These are phyloP conservation scores for Arothron firmamentum DNA, from an alignment of 2,113 vertebrate species.

Conservation along the genomic window DNA sequence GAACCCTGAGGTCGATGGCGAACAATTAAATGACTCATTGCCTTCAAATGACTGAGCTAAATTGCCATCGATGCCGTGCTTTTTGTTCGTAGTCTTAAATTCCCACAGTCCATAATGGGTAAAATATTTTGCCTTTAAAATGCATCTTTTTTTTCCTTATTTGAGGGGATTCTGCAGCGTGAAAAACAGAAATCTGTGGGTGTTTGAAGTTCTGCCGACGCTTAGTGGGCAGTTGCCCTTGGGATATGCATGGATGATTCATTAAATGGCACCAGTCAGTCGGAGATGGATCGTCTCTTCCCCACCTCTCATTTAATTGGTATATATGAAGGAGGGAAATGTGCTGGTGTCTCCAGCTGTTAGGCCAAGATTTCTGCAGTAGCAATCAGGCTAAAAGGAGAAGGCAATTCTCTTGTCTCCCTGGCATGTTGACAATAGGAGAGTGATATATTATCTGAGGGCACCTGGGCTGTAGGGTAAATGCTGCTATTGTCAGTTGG, in stretches of 20 bases:
- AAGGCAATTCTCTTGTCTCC: background rate
- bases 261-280: slow-evolving; percentile 16
- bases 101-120: background rate
- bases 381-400: background rate
- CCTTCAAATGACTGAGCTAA: slow-evolving; percentile 6
- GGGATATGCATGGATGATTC: slow-evolving; percentile 7
- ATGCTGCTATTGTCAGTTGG: background rate
- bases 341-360: slow-evolving; percentile 9
- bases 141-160: background rate
- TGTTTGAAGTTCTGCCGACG: slow-evolving; percentile 39
- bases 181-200: slow-evolving; percentile 17
- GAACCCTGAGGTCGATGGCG: background rate
- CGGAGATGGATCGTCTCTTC: slow-evolving; percentile 12
- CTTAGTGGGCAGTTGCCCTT: slow-evolving; percentile 17
- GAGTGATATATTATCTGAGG: slow-evolving; percentile 13
- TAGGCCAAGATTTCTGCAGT: slow-evolving; percentile 15
- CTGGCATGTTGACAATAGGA: slow-evolving; percentile 13
- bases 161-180: slow-evolving; percentile 11
- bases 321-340: slow-evolving; percentile 38
- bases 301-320: slow-evolving; percentile 35
- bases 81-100: background rate
- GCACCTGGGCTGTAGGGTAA: slow-evolving; percentile 9
- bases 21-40: slow-evolving; percentile 18
- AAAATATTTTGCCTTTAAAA: background rate
- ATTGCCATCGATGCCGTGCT: background rate